Evolutionary conservation across 2,113 vertebrate genomes (phyloP).

Genomic region (Thryonomys swinderianus): DNA sequence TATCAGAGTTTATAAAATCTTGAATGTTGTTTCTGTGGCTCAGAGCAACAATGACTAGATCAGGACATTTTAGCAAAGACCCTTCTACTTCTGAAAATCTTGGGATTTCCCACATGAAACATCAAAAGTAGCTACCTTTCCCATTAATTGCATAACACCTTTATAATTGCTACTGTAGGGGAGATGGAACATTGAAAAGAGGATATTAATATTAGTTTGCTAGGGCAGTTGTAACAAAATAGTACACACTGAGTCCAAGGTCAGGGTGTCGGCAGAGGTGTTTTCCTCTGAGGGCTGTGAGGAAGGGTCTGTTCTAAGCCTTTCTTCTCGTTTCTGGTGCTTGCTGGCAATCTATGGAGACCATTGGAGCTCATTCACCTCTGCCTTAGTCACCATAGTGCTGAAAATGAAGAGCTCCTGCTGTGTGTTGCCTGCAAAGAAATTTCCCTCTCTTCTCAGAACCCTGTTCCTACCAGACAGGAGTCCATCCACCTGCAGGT

Average conservation of each 20-base stretch:
- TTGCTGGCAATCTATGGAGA: neutral
- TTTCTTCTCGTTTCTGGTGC: neutral
- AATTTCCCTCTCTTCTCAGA: neutral
- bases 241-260: neutral
- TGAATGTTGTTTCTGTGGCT: neutral
- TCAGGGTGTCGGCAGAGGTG: neutral
- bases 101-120: neutral
- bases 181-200: neutral
- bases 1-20: neutral
- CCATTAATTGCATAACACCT: neutral
- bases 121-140: neutral
- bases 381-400: neutral
- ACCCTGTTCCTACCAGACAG: neutral
- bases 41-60: neutral
- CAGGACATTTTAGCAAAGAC: neutral
- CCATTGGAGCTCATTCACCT: too few relatives aligned
- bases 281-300: neutral
- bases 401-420: neutral
- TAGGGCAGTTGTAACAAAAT: neutral
- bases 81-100: neutral
- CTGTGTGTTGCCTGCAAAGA: neutral
- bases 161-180: neutral
- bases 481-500: neutral
- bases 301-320: neutral
- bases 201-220: neutral